Conservation (phyloP, 2,888 invertebrate genomes). For the Malthinus seriepunctatus region DNA sequence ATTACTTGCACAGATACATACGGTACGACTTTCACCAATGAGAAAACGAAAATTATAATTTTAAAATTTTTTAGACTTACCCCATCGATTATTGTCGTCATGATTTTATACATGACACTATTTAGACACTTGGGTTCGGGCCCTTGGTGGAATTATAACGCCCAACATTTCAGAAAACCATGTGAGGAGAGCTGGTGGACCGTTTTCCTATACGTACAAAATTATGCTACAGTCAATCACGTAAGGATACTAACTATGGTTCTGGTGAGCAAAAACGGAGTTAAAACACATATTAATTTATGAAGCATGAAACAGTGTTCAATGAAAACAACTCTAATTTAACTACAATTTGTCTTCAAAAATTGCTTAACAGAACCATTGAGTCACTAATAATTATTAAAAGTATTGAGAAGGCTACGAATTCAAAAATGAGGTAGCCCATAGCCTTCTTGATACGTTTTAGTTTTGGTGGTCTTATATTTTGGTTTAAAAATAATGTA, state of each 20-base stretch:
- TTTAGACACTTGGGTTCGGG: background rate
- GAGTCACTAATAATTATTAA: too few relatives aligned
- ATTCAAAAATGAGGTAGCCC: too few relatives aligned
- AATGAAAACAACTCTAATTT: too few relatives aligned
- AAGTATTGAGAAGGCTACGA: too few relatives aligned
- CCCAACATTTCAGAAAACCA: background rate
- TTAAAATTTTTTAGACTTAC: conserved; percentile 3
- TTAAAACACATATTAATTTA: too few relatives aligned
- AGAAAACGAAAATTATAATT: background rate
- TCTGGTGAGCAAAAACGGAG: too few relatives aligned
- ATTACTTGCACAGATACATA: background rate
- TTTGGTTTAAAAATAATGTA: background rate
- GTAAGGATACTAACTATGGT: background rate
- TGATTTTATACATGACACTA: background rate
- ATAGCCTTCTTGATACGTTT: background rate
- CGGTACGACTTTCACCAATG: background rate
- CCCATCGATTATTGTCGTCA: background rate
- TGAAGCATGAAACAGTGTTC: too few relatives aligned
- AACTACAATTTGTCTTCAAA: background rate
- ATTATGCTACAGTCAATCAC: background rate
- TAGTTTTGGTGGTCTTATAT: background rate
- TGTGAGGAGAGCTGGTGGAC: background rate
- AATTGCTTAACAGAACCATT: background rate
- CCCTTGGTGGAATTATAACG: background rate
- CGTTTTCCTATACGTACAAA: background rate